These are phyloP conservation scores for Hylaea fasciaria DNA, from an alignment of 2,888 invertebrate species.

Conservation along the genomic window DNA sequence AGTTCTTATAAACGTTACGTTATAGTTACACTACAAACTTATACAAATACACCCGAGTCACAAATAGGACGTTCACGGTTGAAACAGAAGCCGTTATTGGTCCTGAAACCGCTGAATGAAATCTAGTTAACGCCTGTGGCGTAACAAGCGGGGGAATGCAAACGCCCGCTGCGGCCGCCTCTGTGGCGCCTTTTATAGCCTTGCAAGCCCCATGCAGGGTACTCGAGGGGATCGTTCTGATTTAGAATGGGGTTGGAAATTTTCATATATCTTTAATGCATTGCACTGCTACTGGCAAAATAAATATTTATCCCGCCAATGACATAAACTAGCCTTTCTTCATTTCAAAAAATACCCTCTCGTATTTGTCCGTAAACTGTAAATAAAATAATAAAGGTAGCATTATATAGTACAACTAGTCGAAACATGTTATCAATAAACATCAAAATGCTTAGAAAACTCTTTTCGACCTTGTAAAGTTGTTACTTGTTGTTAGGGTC, in stretches of 20 bases:
- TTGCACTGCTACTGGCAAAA: slow-evolving; percentile 8
- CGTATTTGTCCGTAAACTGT: too few relatives aligned
- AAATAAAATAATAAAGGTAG: too few relatives aligned
- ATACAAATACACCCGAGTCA: not conserved
- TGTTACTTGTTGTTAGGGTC: too few relatives aligned
- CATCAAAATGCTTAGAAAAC: too few relatives aligned
- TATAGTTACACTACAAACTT: too few relatives aligned
- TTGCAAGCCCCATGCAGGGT: slow-evolving; percentile 17
- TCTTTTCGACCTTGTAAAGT: too few relatives aligned
- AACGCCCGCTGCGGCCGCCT: slow-evolving; percentile 49
- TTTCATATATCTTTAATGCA: slow-evolving; percentile 5
- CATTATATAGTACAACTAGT: too few relatives aligned
- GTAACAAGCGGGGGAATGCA: slow-evolving; percentile 32
- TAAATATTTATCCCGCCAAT: too few relatives aligned
- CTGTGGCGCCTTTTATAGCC: slow-evolving; percentile 10
- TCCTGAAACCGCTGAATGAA: slow-evolving; percentile 11
- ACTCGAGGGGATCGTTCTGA: slow-evolving; percentile 13
- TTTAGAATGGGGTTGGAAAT: slow-evolving; percentile 4
- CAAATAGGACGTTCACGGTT: slow-evolving; percentile 1
- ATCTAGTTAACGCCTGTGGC: slow-evolving; percentile 35
- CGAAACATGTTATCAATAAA: too few relatives aligned
- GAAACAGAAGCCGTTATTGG: slow-evolving; percentile 21
- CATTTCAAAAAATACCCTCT: too few relatives aligned
- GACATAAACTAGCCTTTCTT: too few relatives aligned
- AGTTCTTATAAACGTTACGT: too few relatives aligned